Conservation (phyloP, 2,888 invertebrate genomes). For the Coleophora flavipennella region DNA sequence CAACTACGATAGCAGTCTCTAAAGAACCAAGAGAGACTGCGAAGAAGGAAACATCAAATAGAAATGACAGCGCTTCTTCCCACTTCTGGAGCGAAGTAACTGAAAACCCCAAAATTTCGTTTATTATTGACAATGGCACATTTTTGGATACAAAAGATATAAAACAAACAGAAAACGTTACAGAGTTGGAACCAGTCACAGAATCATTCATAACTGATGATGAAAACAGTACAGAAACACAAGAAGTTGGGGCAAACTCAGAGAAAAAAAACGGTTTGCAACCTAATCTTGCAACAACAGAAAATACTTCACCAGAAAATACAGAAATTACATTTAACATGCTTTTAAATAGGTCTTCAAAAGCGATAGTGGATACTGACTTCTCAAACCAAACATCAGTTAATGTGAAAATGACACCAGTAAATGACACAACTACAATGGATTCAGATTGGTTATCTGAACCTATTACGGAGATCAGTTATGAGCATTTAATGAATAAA, state of each 20-base stretch:
- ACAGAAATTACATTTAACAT: conserved; percentile 48
- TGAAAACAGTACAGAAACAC: background rate
- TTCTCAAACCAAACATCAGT: conserved; percentile 15
- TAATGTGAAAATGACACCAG: conserved; percentile 17
- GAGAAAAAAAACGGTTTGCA: conserved; percentile 1
- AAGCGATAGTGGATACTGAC: conserved; percentile 26
- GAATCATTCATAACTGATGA: too few species aligned
- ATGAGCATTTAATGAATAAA: conserved; percentile 39
- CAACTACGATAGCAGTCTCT: too few species aligned
- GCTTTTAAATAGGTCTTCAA: conserved; percentile 50
- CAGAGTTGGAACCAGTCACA: too few species aligned
- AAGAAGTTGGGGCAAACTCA: background rate
- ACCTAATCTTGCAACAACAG: background rate
- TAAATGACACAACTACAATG: conserved; percentile 23
- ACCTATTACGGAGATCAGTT: conserved; percentile 45
- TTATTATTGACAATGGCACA: too few species aligned
- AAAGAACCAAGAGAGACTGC: too few species aligned
- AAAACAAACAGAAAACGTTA: too few species aligned
- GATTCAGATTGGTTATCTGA: conserved; percentile 56
- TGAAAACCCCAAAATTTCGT: too few species aligned
- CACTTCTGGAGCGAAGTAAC: conserved; percentile 8
- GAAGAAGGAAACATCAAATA: too few species aligned
- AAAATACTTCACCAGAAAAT: conserved; percentile 26
- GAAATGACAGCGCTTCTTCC: too few species aligned
- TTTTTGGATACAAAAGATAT: too few species aligned